These are phyloP conservation scores for Baccha elongata DNA, from an alignment of 2,888 invertebrate species.

Conservation along the genomic window DNA sequence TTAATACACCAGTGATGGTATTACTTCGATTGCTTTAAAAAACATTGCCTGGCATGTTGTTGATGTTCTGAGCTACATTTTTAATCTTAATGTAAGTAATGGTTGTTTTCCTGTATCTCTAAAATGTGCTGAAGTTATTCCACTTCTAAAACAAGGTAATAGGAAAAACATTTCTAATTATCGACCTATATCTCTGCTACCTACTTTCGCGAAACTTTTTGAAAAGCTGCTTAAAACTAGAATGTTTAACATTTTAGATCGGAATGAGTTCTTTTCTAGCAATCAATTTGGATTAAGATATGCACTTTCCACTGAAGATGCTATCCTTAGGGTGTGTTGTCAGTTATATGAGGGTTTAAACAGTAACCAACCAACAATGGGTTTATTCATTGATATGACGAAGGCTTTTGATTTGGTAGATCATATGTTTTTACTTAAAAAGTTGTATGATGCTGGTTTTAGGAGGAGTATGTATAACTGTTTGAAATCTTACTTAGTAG, in stretches of 20 bases:
- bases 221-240: conserved; percentile 15
- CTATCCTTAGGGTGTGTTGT: conserved; percentile 20
- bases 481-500: no score
- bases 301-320: conserved; percentile 14
- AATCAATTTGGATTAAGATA: conserved; percentile 3
- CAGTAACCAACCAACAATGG: no score
- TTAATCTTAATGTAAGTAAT: conserved; percentile 12
- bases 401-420: no score
- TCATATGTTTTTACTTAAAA: no score
- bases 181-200: conserved; percentile 18
- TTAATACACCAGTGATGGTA: conserved; percentile 9
- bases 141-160: conserved; percentile 2
- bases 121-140: conserved; percentile 15
- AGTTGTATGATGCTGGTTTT: no score
- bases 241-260: conserved; percentile 18
- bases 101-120: conserved; percentile 22
- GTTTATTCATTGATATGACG: no score
- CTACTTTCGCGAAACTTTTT: conserved; percentile 6
- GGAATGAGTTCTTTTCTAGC: conserved; percentile 4
- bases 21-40: conserved; percentile 15
- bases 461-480: no score
- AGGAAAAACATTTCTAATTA: conserved; percentile 1
- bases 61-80: no score
- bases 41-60: conserved; percentile 5
- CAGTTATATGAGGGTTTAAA: conserved; percentile 5